Evolutionary conservation across 2,113 vertebrate species (phyloP).

Genomic region (Malaclemys terrapin): DNA sequence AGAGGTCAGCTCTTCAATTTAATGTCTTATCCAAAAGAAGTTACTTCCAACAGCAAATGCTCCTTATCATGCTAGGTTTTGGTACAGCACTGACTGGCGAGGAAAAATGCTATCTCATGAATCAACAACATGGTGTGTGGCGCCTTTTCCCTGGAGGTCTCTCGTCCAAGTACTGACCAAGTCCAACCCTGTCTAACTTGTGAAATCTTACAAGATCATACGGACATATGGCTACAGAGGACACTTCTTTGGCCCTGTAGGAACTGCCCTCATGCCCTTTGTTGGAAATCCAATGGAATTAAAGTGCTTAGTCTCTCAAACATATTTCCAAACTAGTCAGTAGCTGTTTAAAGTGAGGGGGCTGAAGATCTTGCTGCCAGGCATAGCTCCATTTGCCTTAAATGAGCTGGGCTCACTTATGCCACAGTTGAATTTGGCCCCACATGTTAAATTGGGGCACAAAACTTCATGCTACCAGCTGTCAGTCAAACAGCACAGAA

Average conservation of each 20-base stretch:
- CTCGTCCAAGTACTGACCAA: background rate
- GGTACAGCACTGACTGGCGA: background rate
- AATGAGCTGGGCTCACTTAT: background rate
- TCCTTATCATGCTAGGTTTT: background rate
- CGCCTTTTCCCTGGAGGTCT: fast-evolving
- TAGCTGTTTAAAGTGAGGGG: background rate
- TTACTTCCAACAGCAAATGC: background rate
- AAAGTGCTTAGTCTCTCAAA: background rate
- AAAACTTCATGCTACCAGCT: fast-evolving
- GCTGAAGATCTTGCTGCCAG: background rate
- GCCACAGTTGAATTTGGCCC: background rate
- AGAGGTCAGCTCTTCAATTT: background rate
- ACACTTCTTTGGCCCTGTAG: background rate
- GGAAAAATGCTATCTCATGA: background rate
- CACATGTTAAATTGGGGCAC: background rate
- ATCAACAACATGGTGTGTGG: background rate
- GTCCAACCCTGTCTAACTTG: background rate
- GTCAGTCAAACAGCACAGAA: background rate
- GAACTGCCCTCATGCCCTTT: fast-evolving
- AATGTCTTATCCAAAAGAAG: background rate
- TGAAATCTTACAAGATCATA: background rate
- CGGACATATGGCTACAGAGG: background rate
- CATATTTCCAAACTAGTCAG: background rate
- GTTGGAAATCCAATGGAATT: background rate
- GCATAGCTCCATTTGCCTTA: background rate